phyloP scores from a whole-genome alignment of 2,113 vertebrate species.

The Mixornis gularis region DNA sequence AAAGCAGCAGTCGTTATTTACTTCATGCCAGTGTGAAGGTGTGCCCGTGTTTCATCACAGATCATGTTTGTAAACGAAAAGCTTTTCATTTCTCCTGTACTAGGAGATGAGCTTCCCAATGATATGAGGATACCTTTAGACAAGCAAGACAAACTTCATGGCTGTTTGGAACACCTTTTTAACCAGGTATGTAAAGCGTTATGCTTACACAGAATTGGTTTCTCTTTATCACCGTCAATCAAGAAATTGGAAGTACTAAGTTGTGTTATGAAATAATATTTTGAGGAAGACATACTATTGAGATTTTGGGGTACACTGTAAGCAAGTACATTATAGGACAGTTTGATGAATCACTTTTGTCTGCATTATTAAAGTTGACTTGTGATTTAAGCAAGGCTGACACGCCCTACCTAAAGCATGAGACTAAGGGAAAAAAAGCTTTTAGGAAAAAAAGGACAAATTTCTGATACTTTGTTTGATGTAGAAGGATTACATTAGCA shows the following conservation, averaged over 20 bases:
- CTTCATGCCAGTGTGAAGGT: neutral
- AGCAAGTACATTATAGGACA: neutral
- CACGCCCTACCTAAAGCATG: neutral
- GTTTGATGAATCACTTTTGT: neutral
- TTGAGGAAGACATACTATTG: neutral
- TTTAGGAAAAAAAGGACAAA: neutral
- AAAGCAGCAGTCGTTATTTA: neutral
- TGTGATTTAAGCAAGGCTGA: neutral
- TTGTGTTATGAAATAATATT: neutral
- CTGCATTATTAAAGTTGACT: neutral
- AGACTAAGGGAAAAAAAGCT: neutral
- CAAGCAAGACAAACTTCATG: constrained; percentile 97
- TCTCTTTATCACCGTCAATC: neutral
- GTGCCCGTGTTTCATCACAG: neutral
- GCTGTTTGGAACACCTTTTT: constrained; percentile 96
- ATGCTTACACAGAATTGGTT: neutral
- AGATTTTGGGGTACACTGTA: neutral
- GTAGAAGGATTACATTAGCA: neutral
- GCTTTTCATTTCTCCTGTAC: neutral
- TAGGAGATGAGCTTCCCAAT: constrained; percentile 93
- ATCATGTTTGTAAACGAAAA: neutral
- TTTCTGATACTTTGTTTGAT: neutral
- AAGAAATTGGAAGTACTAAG: neutral
- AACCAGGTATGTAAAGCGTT: constrained; percentile 80
- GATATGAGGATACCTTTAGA: constrained; percentile 96